Evolutionary conservation across 1,140 invertebrate species (phyloP).

Genomic region (Pristionchus pacificus): DNA sequence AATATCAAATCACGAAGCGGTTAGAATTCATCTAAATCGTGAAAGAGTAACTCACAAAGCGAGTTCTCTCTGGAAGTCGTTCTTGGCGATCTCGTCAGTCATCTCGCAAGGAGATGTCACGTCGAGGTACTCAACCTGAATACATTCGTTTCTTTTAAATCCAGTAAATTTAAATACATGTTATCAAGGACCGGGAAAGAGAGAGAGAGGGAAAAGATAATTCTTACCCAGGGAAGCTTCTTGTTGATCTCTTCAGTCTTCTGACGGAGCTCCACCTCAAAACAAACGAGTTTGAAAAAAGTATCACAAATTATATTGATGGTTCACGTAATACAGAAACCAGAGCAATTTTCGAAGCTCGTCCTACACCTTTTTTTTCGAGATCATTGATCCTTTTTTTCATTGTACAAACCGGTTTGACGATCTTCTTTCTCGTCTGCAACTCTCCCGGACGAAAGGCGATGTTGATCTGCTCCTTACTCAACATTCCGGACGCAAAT

Average conservation of each 20-base stretch:
- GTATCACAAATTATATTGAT: slow-evolving; percentile 22
- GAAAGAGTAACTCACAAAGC: slow-evolving; percentile 42
- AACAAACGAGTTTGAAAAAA: neutral
- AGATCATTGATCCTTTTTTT: no score
- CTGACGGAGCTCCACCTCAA: slow-evolving; percentile 19
- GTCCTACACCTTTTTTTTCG: no score
- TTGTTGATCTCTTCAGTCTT: slow-evolving; percentile 21
- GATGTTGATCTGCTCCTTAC: slow-evolving; percentile 27
- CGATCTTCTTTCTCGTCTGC: no score
- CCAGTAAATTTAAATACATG: no score
- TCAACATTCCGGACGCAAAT: slow-evolving; percentile 30
- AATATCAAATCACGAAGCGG: neutral
- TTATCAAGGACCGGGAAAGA: no score
- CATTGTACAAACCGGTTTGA: no score
- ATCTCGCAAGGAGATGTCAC: slow-evolving; percentile 33
- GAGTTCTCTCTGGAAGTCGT: slow-evolving; percentile 50
- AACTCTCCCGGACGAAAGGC: slow-evolving; percentile 25
- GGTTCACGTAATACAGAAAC: slow-evolving; percentile 29
- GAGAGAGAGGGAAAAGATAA: no score
- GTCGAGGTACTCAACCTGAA: slow-evolving; percentile 47
- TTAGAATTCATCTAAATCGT: neutral
- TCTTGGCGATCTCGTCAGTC: slow-evolving; percentile 24
- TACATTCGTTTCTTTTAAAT: no score
- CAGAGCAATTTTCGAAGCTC: no score
- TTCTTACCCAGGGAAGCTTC: slow-evolving; percentile 34